A percentile compares a stretch with the other conserved stretches of the same genome.
Conservation (phyloP, 2,888 invertebrate species). For the Pyralis farinalis region DNA sequence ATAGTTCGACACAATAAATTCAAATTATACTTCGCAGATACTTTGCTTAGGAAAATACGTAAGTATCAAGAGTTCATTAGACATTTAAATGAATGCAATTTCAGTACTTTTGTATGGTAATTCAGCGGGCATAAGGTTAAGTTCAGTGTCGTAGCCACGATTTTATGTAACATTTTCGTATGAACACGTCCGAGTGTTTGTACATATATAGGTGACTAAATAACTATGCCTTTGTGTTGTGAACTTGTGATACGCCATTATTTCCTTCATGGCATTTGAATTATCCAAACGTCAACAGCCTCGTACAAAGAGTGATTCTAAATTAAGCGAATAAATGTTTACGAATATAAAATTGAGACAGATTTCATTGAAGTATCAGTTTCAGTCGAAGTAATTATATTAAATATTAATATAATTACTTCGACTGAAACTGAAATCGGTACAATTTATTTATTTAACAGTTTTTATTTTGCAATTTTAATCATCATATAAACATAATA, state of each 20-base stretch:
- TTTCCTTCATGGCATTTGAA: not conserved
- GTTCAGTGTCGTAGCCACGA: constrained; percentile 67
- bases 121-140: constrained; percentile 66
- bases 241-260: not conserved
- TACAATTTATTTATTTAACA: too few species aligned
- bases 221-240: not conserved
- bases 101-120: constrained; percentile 78
- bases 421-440: too few species aligned
- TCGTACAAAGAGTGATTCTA: not conserved
- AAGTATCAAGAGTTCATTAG: constrained; percentile 52
- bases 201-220: constrained; percentile 3
- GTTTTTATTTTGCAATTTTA: too few species aligned
- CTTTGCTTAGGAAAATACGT: constrained; percentile 42
- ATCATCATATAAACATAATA: too few species aligned
- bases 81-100: constrained; percentile 68
- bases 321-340: too few species aligned
- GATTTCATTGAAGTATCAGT: too few species aligned
- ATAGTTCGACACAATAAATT: constrained; percentile 34
- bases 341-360: not conserved
- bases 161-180: constrained; percentile 45
- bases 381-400: too few species aligned
- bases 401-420: too few species aligned
- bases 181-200: constrained; percentile 26
- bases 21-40: constrained; percentile 36
- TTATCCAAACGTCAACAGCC: not conserved